Percentiles rank a stretch among this genome's conserved stretches.
These are phyloP conservation scores for Nemopilema nomurai DNA, from an alignment of 30 jellyfish, hydroid and myxozoan species.

Conservation along the genomic window DNA sequence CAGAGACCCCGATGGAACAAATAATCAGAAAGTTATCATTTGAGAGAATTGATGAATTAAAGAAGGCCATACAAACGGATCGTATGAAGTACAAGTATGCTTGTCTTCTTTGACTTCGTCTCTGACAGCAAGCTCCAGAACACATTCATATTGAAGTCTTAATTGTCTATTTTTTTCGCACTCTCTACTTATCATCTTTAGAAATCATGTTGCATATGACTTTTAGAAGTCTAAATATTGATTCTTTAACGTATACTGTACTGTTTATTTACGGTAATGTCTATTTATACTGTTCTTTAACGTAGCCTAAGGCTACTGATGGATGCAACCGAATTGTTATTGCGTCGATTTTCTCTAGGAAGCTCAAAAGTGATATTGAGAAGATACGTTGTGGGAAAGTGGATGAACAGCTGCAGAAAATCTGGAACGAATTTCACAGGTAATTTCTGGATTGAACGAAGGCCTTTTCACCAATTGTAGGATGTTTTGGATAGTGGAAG, in stretches of 20 bases:
- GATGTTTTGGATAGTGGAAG: too few species aligned
- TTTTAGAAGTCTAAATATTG: too few species aligned
- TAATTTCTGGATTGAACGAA: background rate
- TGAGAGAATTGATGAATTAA: constrained; percentile 91
- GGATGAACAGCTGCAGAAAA: constrained; percentile 76
- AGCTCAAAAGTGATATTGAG: constrained; percentile 83
- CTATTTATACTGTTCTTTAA: too few species aligned
- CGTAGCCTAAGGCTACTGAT: too few species aligned
- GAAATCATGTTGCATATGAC: background rate
- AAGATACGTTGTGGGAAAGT: constrained; percentile 87
- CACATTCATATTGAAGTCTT: too few species aligned
- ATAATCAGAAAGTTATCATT: constrained; percentile 82
- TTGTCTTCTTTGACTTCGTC: background rate
- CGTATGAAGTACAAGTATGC: constrained; percentile 80
- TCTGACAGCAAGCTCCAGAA: too few species aligned
- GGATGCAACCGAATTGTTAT: background rate
- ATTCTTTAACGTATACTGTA: too few species aligned
- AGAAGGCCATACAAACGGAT: constrained; percentile 80
- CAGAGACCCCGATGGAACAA: constrained; percentile 98
- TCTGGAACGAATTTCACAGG: constrained; percentile 91
- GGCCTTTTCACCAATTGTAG: too few species aligned
- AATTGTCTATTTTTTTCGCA: background rate
- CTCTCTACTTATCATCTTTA: background rate
- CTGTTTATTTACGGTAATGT: too few species aligned
- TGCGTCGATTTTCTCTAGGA: constrained; percentile 35